Evolutionary conservation across 1,140 invertebrate genomes (phyloP), one percentile per base, ranked within the genome.

Genomic region (Tetraneura akinire): DNA sequence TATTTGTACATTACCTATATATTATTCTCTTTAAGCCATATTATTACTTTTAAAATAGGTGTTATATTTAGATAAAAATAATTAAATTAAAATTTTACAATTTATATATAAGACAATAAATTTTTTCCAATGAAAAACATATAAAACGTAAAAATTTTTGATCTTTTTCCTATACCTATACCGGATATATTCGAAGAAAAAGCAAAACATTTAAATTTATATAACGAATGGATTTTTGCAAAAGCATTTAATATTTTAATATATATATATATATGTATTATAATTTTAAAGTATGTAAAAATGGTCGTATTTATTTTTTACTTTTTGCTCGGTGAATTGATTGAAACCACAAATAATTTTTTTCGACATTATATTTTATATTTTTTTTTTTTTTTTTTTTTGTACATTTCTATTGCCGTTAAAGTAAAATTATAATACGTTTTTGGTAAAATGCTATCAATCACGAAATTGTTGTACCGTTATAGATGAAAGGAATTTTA

Each of bases 281-380:
- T 21, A n/a, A 53, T 53, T 26, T 45, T 62, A 29, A n/a, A 62
- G 26, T 18, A 66, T 13, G n/a, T 21, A 45, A 45, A 70, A 70
- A 47, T 47, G 26, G 26, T 16, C 2, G 18, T 47, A 37, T 37
- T 9, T 23, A 42, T 70, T 47, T 42, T 45, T 49, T 21, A 60
- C 37, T 16, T 60, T 47, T 47, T 9, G 8, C 53, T 32, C n/a
- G 3, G 21, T 26, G 26, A 70, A 70, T 70, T 70, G 42, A 70
- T 70, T 47, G 42, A 47, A 70, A 47, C 66, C 42, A 47, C 45
- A 47, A 45, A 45, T 70, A 70, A 70, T 47, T 23, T 16, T 70
- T 70, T 70, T 70, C 26, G 47, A 70, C 45, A 42, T 70, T 70
- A 47, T 45, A 66, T 42, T 23, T n/a, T n/a, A n/a, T n/a, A n/a